Evolutionary conservation across 1,140 invertebrate species (phyloP).

Genomic region (Sweltsa coloradensis): DNA sequence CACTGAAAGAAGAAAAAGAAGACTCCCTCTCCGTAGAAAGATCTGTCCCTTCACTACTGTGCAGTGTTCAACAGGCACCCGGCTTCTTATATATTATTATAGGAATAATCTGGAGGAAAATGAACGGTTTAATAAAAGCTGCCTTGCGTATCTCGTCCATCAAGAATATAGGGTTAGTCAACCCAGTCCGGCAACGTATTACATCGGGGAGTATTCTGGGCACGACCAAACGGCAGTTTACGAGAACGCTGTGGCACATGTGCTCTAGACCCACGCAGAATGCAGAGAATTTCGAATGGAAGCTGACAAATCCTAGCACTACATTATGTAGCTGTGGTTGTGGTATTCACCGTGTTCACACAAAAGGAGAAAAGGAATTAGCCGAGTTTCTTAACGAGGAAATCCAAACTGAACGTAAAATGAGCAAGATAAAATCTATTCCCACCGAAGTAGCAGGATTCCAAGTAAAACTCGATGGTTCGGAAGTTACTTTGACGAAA

Average conservation of each 20-base stretch:
- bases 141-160: conserved; percentile 34
- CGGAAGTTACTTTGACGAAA: conserved; percentile 66
- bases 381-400: conserved; percentile 80
- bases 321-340: conserved; percentile 48
- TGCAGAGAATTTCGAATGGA: conserved; percentile 20
- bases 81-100: too few species aligned
- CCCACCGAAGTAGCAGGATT: conserved; percentile 70
- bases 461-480: conserved; percentile 54
- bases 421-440: conserved; percentile 57
- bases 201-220: conserved; percentile 32
- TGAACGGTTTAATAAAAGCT: conserved; percentile 53
- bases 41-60: too few species aligned
- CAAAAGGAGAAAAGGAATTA: conserved; percentile 67
- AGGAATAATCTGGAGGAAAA: too few species aligned
- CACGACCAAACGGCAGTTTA: conserved; percentile 43
- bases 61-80: too few species aligned
- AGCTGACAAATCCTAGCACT: conserved; percentile 27
- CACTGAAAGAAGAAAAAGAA: too few species aligned
- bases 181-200: conserved; percentile 29
- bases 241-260: conserved; percentile 55
- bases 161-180: conserved; percentile 4
- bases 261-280: conserved; percentile 31
- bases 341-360: conserved; percentile 21
- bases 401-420: conserved; percentile 74
- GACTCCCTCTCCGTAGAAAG: too few species aligned